Percentiles rank a stretch among this genome's conserved stretches.
phyloP scores from a whole-genome alignment of 2,888 invertebrate species.

The Erebia aethiops region DNA sequence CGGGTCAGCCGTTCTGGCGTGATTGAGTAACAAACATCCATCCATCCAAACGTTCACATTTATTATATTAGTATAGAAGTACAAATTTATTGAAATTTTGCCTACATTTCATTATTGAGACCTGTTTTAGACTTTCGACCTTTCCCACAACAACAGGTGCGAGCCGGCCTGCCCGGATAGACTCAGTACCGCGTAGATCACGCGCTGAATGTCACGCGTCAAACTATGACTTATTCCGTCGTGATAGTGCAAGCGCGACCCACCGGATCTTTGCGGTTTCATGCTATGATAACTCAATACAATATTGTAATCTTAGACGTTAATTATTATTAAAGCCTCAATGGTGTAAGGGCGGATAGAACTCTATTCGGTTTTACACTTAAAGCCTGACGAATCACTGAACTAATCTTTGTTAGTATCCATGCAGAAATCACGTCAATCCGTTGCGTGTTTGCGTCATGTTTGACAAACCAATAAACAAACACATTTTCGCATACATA shows the following conservation, averaged over 20 bases:
- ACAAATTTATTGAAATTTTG: no score
- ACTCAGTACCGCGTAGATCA: slow-evolving; percentile 35
- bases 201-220: slow-evolving; percentile 33
- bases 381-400: background rate
- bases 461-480: no score
- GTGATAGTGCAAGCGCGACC: slow-evolving; percentile 37
- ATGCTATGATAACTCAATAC: slow-evolving; percentile 9
- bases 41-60: no score
- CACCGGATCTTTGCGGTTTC: background rate
- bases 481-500: background rate
- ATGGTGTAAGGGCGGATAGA: background rate
- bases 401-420: no score
- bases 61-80: no score
- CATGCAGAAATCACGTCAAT: no score
- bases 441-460: no score
- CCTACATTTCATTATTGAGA: background rate
- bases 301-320: background rate
- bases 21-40: no score
- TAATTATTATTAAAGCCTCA: background rate
- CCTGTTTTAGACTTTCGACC: slow-evolving; percentile 1
- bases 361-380: background rate
- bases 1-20: no score
- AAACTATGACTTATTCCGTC: slow-evolving; percentile 35
- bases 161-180: background rate
- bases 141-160: slow-evolving; percentile 41